Evolutionary conservation across 1,140 invertebrate species (phyloP), one percentile per base, ranked within the genome.

Genomic region (Akabosia matsudoensis): DNA sequence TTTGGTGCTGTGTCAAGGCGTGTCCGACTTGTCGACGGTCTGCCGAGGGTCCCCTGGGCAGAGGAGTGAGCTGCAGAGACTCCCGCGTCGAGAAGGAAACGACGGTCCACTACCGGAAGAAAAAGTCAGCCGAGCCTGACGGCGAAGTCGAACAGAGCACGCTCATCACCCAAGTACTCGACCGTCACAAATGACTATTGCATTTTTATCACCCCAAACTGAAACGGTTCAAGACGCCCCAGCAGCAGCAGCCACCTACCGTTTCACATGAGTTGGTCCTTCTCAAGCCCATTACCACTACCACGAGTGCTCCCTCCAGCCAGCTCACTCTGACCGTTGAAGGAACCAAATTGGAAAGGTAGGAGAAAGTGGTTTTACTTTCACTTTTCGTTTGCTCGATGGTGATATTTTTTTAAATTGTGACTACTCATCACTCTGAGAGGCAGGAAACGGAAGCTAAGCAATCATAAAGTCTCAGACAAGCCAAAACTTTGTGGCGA

Each of bases 111-210:
- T 81, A 75, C 31, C 75, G 73, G 34, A 81, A 79, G 28, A 51
- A 67, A 0, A 73, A 34, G 0, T n/a, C 74, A 3, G 18, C 34
- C 1, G 74, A 74, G 22, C 74, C 33, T n/a, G 30, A 52, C 13
- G 76, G 72, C 1, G 80, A 81, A 14, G 31, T 79, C 0, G 80
- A 81, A 70, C 80, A 81, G 26, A 79, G 78, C 51, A 79, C 80
- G n/a, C 71, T 81, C 13, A 81, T 81, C 18, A 81, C 80, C 7
- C 80, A 81, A 78, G 80, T 81, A 4, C 70, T 81, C 7, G 78
- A 81, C 28, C 33, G 78, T 13, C 78, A 76, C 16, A 80, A 80
- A 74, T 74, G 73, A 56, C 70, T 72, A 51, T 72, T 72, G 37
- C 70, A 72, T 72, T 34, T 72, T 24, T 51, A 72, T 26, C 70